Conservation (phyloP, 2,113 vertebrate genomes). For the Acrocephalus kingi region DNA sequence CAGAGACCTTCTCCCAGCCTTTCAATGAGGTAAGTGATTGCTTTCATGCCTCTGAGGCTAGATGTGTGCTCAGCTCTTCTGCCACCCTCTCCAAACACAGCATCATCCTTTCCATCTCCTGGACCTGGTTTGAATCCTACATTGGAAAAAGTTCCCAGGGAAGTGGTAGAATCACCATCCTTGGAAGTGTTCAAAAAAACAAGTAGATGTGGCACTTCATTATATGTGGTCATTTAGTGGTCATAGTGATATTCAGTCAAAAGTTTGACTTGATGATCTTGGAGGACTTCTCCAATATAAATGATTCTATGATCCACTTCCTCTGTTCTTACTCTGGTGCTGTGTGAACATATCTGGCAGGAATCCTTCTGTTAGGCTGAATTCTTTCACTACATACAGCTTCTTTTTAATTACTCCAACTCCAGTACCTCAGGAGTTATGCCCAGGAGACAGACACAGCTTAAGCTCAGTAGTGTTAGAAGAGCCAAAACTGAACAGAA, state of each 20-base stretch:
- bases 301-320: background rate
- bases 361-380: background rate
- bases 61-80: background rate
- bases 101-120: background rate
- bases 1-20: background rate
- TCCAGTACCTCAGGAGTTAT: background rate
- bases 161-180: background rate
- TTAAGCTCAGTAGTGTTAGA: background rate
- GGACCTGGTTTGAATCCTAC: background rate
- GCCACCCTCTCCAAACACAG: background rate
- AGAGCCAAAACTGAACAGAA: background rate
- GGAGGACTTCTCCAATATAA: background rate
- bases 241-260: background rate
- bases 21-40: background rate
- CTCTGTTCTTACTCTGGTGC: background rate
- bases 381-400: background rate
- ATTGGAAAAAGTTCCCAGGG: background rate
- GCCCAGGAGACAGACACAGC: background rate
- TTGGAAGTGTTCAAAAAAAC: background rate
- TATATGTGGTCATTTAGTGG: background rate
- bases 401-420: background rate
- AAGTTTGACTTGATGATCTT: background rate
- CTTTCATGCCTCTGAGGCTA: background rate
- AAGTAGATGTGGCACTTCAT: background rate
- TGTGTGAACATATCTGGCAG: background rate